These are phyloP conservation scores for Litocranius walleri DNA, from an alignment of 2,113 vertebrate genomes.

Conservation along the genomic window DNA sequence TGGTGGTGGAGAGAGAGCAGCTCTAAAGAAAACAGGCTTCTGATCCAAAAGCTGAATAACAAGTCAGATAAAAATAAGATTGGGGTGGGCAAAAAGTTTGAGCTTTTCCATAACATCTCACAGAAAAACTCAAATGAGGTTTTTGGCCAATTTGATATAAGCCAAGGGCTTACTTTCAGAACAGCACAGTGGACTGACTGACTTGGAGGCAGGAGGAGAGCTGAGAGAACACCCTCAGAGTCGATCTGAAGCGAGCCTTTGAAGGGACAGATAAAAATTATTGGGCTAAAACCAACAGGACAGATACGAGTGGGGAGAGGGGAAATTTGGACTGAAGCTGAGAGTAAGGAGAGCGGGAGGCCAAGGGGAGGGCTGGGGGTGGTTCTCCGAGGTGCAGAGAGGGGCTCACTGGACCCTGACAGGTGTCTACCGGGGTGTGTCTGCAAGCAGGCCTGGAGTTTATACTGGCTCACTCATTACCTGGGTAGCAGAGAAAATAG, in stretches of 20 bases:
- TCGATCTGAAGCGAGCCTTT: background rate
- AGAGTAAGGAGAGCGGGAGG: background rate
- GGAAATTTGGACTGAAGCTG: background rate
- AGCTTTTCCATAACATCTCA: background rate
- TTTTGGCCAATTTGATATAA: background rate
- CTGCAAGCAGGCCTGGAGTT: background rate
- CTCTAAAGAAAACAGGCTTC: background rate
- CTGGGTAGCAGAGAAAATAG: background rate
- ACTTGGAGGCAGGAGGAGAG: background rate
- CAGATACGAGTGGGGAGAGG: background rate
- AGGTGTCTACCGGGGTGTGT: too few species aligned
- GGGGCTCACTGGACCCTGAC: too few species aligned
- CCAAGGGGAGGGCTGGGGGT: background rate
- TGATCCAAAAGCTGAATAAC: background rate
- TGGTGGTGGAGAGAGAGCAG: background rate
- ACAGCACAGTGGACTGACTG: background rate
- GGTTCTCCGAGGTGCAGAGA: accelerated
- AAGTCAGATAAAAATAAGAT: background rate
- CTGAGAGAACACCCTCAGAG: background rate
- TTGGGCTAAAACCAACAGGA: background rate
- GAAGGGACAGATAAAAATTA: background rate
- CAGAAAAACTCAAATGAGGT: background rate
- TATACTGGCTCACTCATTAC: background rate
- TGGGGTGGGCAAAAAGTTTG: background rate
- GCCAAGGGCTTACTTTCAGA: background rate